Evolutionary conservation across 2,113 vertebrate species (phyloP), one percentile per base, ranked within the genome.

Genomic region (Collichthys lucidus): DNA sequence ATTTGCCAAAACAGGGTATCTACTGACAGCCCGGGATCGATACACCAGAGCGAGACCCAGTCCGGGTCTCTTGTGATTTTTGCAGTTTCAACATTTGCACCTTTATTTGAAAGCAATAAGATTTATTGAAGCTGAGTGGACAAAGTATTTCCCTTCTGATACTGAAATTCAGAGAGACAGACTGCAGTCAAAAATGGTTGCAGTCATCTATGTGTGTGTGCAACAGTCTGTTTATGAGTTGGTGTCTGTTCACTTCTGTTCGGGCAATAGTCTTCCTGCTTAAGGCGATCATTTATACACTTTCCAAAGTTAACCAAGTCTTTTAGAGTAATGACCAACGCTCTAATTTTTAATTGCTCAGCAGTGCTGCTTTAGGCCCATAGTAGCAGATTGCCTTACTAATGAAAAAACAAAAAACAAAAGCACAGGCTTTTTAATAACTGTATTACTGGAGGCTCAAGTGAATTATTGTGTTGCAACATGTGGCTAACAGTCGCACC

Each of bases 251-350:
- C 40, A 80, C 29, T 44, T 70, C 52, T 26, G 75, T 75, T 52
- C 71, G 61, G 69, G 53, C 71, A 70, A 70, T 82, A 77, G 35
- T 76, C 65, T 24, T 69, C 56, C 44, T 74, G 83, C 81, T 87
- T 55, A 59, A 49, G 16, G 80, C 68, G 19, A 83, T 88, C 59
- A 44, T 85, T 85, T 85, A 66, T 29, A 57, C 50, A 74, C 35
- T 67, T 49, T 80, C 70, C 44, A 16, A 77, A 80, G 75, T 71
- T 79, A 90, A 90, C 80, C 67, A 88, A 83, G 83, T 85, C 57
- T 79, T 64, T 79, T 40, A 57, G 77, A 91, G 65, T 83, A 88
- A 89, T 87, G 80, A 89, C 81, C 79, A 60, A 72, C 17, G 7
- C 40, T 52, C 12, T 63, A 0, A 17, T 53, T 77, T 77, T 79